Conservation (phyloP, 2,888 invertebrate species). For the Yponomeuta sedellus region DNA sequence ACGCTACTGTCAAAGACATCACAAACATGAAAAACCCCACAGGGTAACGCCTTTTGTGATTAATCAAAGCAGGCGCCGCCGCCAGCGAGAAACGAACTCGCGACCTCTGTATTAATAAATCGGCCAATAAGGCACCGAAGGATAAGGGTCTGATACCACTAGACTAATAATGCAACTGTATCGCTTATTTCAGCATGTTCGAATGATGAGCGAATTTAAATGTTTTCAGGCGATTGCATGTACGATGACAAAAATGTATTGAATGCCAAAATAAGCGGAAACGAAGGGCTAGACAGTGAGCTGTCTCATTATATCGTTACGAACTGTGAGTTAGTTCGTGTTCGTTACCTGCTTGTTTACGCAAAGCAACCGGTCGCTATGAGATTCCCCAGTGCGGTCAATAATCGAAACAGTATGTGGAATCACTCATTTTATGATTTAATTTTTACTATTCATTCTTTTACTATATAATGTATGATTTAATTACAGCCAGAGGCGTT, state of each 20-base stretch:
- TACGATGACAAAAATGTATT: constrained; percentile 41
- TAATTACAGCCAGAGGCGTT: constrained; percentile 32
- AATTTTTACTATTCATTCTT: not conserved
- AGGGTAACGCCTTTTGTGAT: no score
- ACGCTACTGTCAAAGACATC: no score
- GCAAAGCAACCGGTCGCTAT: constrained; percentile 64
- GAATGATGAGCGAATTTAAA: not conserved
- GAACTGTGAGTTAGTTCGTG: constrained; percentile 84
- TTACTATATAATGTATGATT: not conserved
- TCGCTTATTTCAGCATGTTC: no score
- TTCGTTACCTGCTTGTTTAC: constrained; percentile 86
- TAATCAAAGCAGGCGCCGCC: no score
- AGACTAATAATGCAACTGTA: no score
- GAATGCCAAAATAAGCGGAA: constrained; percentile 33
- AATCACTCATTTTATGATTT: not conserved
- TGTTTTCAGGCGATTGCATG: constrained; percentile 44
- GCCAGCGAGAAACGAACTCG: no score
- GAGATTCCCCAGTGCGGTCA: constrained; percentile 45
- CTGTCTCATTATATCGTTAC: constrained; percentile 82
- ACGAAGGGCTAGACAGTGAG: constrained; percentile 29
- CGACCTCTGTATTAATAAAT: no score
- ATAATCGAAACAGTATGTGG: constrained; percentile 3
- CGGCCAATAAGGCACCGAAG: no score
- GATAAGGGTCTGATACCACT: no score
- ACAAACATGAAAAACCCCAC: no score